Base-by-base conservation (phyloP, 1,140 invertebrate species). In the Teleopsis dalmanni region DNA sequence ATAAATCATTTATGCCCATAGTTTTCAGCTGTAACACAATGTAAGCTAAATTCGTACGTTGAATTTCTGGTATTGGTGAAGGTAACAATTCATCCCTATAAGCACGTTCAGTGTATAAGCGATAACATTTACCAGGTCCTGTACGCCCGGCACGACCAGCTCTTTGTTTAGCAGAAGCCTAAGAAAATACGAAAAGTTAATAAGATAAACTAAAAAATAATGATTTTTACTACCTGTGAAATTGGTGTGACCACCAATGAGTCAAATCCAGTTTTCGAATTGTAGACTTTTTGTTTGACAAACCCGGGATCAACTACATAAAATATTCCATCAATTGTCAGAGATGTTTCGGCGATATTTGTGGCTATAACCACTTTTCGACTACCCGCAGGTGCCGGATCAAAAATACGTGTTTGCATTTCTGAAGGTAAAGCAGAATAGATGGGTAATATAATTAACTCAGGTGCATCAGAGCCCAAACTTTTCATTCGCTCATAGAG, bases 271-370 rank as follows among this genome's bases (percentile, higher is more conserved):
- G 85, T 92, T 13, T 73, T 75, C 5, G 88, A 79, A 62, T 91
- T 87, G 75, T 86, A 91, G 1, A 82, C 80, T 68, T 84, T 81
- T 46, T 57, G 65, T 76, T 99, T 99, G 0, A 98, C 93, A 69
- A 88, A 85, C 7, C 96, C 96, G 51, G 85, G 84, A 67, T 99
- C 97, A 50, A 99, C 87, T 3, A 99, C 92, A 74, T 85, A 90
- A 57, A 87, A 85, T 50, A 99, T 91, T 18, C 91, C 91, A 34
- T 79, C 87, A 59, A 99, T 98, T 0, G 96, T 99, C 3, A 99
- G 79, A 6, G 93, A 96, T 2, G 94, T 95, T 75, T 97, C 96
- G 4, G 96, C 96, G 51, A 99, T 91, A 71, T 99, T 99, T 19
- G 96, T 99, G n/a, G 92, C 83, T 40, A 98, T 73, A 53, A 99